Evolutionary conservation across 2,888 invertebrate genomes (phyloP), one percentile per base, ranked within the genome.

Genomic region (Tinea pellionella): DNA sequence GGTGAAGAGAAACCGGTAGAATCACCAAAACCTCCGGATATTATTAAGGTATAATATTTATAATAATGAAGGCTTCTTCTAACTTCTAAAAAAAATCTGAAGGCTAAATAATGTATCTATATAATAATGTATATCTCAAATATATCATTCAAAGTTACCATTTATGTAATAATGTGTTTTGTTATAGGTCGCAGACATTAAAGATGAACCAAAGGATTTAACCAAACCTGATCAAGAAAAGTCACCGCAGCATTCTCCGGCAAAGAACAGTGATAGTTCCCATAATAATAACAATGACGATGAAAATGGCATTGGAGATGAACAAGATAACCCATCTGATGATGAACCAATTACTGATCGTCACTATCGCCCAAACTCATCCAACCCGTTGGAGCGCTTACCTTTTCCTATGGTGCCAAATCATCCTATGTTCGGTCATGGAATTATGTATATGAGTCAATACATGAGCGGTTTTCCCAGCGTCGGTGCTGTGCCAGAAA

Each of bases 401-500:
- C 88, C 89, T 13, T 95, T 95, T 73, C 94, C 95, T 1, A 89
- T 96, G 82, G 93, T 95, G 42, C 94, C 95, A 59, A 95, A 94
- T 74, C 86, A 86, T 61, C 93, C 94, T 0, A 95, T 95, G 94
- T 95, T 95, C 74, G 93, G 94, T 60, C 95, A 95, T 68, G 94
- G 94, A 61, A 95, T 96, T 65, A 95, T 96, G 94, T 96, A 96
- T 74, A 95, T 96, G 95, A 94, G 94, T 69, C 95, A 95, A 74
- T 95, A 95, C 75, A 93, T 95, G 89, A 73, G 77, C 63, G 80
- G 87, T 9, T 83, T 88, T 64, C 89, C 89, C 32, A 88, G 90
- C 62, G 89, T 89, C 0, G 82, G 83, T 1, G 62, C 88, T 8
- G 89, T 77, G 62, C 89, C 90, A 6, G 89, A 89, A 4, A 89